Percentiles rank a stretch among this genome's conserved stretches.
phyloP scores from a whole-genome alignment of 2,888 invertebrate genomes.

The Hyles lineata region DNA sequence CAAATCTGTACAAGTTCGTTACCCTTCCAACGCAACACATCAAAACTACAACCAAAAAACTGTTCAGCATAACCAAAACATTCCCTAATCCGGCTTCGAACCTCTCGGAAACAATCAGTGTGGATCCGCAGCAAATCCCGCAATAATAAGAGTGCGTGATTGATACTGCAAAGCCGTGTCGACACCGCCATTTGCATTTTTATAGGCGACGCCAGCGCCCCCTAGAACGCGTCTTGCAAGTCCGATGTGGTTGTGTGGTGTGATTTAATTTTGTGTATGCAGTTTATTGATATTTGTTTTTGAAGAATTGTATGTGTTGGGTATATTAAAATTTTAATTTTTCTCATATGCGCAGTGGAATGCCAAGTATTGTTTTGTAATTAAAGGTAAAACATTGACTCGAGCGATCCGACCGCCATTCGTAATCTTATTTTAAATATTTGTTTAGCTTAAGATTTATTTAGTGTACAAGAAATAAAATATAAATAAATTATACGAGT shows the following conservation, averaged over 20 bases:
- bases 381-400: too few species aligned
- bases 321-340: too few species aligned
- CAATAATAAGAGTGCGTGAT: slow-evolving; percentile 78
- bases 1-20: too few species aligned
- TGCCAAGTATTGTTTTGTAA: too few species aligned
- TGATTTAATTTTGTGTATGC: neutral
- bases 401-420: too few species aligned
- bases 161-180: slow-evolving; percentile 82
- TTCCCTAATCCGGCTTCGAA: slow-evolving; percentile 22
- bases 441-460: too few species aligned
- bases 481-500: too few species aligned
- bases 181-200: slow-evolving; percentile 86
- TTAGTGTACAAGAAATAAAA: too few species aligned
- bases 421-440: too few species aligned
- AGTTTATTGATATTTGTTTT: neutral
- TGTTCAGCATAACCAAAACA: slow-evolving; percentile 9
- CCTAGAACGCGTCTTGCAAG: slow-evolving; percentile 46
- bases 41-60: neutral
- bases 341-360: too few species aligned
- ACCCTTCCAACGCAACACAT: too few species aligned
- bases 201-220: slow-evolving; percentile 66
- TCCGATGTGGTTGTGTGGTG: slow-evolving; percentile 35
- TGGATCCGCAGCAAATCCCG: slow-evolving; percentile 61
- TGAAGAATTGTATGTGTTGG: too few species aligned
- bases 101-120: slow-evolving; percentile 68